Conservation (phyloP, 2,888 invertebrate species). For the Tinea semifulvella region DNA sequence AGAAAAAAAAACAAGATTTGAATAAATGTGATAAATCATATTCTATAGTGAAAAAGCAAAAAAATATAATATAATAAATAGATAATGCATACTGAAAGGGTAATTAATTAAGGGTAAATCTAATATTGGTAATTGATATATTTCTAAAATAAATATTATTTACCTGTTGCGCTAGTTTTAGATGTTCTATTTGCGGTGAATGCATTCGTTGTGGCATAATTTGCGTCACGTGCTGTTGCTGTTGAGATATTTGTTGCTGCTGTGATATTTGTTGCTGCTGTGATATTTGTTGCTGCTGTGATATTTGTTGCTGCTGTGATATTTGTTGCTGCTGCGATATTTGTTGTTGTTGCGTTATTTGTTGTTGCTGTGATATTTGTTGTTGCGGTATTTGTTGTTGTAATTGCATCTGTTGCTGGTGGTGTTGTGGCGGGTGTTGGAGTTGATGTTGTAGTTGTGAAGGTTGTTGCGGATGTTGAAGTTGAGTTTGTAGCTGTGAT, state of each 20-base stretch:
- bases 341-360: conserved; percentile 25
- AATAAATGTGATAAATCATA: too few relatives aligned
- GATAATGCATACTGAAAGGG: too few relatives aligned
- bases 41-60: too few relatives aligned
- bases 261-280: conserved; percentile 43
- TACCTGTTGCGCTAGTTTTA: conserved; percentile 41
- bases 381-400: background rate
- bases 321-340: conserved; percentile 24
- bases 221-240: conserved; percentile 20
- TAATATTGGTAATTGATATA: too few relatives aligned
- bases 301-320: conserved; percentile 1
- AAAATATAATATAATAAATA: too few relatives aligned
- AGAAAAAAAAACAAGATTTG: too few relatives aligned
- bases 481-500: background rate
- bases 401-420: background rate
- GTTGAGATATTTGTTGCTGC: too few relatives aligned
- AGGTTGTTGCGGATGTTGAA: background rate
- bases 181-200: conserved; percentile 36
- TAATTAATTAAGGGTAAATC: too few relatives aligned
- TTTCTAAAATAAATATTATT: too few relatives aligned
- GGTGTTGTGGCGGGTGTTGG: conserved; percentile 20
- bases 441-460: conserved; percentile 26
- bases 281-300: conserved; percentile 26
- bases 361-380: conserved; percentile 21
- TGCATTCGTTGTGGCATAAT: conserved; percentile 19